A percentile compares a stretch with the other conserved stretches of the same genome.
phyloP scores from a whole-genome alignment of 2,797 vertebrate genomes.

The Scolopax bukidnonensis region DNA sequence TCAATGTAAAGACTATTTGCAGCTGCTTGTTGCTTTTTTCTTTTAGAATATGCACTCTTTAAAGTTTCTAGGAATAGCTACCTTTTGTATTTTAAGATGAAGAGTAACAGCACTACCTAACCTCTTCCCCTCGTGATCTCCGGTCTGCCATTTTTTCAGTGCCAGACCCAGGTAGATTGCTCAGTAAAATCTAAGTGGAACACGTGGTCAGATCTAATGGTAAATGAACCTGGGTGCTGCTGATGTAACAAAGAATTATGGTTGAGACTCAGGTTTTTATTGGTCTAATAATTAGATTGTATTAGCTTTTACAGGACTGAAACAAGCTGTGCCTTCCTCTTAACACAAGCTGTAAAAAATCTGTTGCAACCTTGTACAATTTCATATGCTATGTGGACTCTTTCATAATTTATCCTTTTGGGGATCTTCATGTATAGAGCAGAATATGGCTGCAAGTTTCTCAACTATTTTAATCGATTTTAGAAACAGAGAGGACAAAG shows the following conservation, averaged over 20 bases:
- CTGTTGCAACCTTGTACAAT: neutral
- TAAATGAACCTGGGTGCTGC: neutral
- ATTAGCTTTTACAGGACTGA: neutral
- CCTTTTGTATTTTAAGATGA: neutral
- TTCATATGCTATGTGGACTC: neutral
- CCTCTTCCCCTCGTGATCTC: fast-evolving
- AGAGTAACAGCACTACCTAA: neutral
- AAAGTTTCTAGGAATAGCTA: neutral
- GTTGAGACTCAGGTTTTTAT: neutral
- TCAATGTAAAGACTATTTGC: neutral
- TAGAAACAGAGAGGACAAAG: neutral
- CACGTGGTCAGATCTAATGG: neutral
- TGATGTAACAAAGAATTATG: neutral
- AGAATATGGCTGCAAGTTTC: neutral
- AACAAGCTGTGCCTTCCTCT: neutral
- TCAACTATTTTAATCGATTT: neutral
- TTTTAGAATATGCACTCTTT: neutral
- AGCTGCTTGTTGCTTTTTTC: neutral
- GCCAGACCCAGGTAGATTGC: neutral
- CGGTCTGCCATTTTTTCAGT: neutral
- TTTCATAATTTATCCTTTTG: neutral
- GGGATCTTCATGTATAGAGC: neutral
- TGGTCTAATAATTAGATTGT: neutral
- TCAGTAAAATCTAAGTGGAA: neutral
- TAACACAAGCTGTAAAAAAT: neutral